Evolutionary conservation across 2,113 vertebrate species (phyloP), one percentile per base, ranked within the genome.

Genomic region (Hippocampus barbouri): DNA sequence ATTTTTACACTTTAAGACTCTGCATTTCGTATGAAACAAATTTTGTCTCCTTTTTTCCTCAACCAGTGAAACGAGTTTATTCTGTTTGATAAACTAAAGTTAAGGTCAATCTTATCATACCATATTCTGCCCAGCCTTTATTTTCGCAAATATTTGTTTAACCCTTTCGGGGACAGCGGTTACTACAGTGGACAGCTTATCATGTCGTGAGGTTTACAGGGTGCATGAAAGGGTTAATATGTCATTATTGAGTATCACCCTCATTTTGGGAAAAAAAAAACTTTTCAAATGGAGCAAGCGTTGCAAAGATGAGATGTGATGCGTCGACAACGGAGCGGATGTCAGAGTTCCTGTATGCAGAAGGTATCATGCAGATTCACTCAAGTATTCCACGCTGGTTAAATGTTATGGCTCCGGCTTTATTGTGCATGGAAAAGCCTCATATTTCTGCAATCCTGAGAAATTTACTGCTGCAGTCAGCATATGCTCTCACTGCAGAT

Each of bases 401-500:
- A 78, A 86, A 83, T 76, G 72, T 83, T 82, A 85, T 82, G 81
- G 67, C 34, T 80, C 9, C 0, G 65, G 53, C 54, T 89, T 84
- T 73, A 86, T 87, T 12, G 65, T 57, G 72, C 74, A 38, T 82
- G 74, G 66, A 69, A 60, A 81, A 72, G 62, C 75, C 70, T 27
- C 47, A 40, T 71, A 30, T 67, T 69, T 59, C 53, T 73, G 68
- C 78, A 16, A 72, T 49, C 43, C 61, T 14, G 14, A 60, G 45
- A 78, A 75, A 89, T 85, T 76, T 80, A 75, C 68, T 72, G 78
- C 74, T 8, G 15, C 70, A 57, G 64, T 79, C 76, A 85, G 79
- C 94, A 96, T 94, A 95, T 92, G 93, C 92, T 94, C 91, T 93
- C 89, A 89, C 92, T 93, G 91, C 92, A 93, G 94, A 95, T 94